Evolutionary conservation across 1,140 invertebrate species (phyloP).

Genomic region (Asobara japonica): DNA sequence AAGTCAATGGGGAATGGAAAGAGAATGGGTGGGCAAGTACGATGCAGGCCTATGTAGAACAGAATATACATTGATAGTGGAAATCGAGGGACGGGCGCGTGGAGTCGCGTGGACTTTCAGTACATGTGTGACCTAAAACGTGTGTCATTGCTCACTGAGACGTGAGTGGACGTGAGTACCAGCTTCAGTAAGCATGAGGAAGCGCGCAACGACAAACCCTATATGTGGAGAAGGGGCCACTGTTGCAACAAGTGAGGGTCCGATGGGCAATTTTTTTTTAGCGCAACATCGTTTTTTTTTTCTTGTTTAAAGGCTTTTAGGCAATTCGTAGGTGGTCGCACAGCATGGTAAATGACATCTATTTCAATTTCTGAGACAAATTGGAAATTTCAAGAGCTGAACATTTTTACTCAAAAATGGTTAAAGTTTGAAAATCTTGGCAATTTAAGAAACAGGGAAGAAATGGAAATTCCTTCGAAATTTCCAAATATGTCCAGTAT

Average conservation of each 20-base stretch:
- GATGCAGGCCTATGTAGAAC: neutral
- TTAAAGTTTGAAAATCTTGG: too few relatives aligned
- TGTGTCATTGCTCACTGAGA: conserved; percentile 10
- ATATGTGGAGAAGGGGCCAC: conserved; percentile 3
- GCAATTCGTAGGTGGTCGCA: too few relatives aligned
- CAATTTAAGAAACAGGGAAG: too few relatives aligned
- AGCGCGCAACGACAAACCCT: neutral
- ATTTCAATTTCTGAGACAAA: too few relatives aligned
- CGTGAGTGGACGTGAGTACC: neutral
- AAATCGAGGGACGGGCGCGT: conserved; percentile 38
- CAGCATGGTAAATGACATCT: too few relatives aligned
- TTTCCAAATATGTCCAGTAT: too few relatives aligned
- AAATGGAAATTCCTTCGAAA: too few relatives aligned
- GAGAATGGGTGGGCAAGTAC: neutral
- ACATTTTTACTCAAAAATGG: too few relatives aligned
- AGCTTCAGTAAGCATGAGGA: neutral
- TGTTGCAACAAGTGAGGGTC: neutral
- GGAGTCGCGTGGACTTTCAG: conserved; percentile 33
- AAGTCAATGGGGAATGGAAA: neutral
- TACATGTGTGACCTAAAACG: conserved; percentile 9
- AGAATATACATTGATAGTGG: neutral
- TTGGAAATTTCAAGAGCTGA: too few relatives aligned
- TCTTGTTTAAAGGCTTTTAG: neutral
- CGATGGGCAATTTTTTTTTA: neutral
- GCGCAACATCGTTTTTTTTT: neutral